Percentiles rank a stretch among this genome's conserved stretches.
Evolutionary conservation across 2,113 vertebrate genomes (phyloP).

Genomic region (Pungitius pungitius): DNA sequence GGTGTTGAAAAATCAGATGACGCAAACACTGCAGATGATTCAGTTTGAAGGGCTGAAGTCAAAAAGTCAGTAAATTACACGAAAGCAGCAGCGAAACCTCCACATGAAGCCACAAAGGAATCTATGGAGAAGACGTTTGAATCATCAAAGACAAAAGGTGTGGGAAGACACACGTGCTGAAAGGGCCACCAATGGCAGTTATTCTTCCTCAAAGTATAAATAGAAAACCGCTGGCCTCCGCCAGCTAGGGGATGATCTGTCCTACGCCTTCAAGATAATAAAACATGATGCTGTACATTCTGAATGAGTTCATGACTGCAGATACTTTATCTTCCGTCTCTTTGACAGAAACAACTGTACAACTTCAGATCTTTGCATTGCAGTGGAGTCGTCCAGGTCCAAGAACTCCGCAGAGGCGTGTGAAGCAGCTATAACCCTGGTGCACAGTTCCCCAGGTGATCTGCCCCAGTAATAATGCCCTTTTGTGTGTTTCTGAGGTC

Average conservation of each 20-base stretch:
- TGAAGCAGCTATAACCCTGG: not conserved
- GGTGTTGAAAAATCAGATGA: conserved; percentile 12
- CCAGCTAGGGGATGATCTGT: not conserved
- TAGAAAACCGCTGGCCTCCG: not conserved
- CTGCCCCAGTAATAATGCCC: not conserved
- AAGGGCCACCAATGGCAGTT: not conserved
- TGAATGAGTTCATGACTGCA: not conserved
- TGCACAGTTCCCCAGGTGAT: conserved; percentile 3
- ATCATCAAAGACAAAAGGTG: not conserved
- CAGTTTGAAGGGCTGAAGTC: conserved; percentile 1
- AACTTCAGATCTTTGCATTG: not conserved
- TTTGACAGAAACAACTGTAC: too few species aligned
- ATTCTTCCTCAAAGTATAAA: not conserved
- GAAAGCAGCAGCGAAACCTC: conserved; percentile 1
- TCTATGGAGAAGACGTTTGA: not conserved
- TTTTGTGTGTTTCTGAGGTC: conserved; percentile 1
- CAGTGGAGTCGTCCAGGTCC: not conserved
- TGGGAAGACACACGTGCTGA: not conserved
- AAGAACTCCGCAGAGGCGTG: not conserved
- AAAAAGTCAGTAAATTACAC: conserved; percentile 10
- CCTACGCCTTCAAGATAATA: too few species aligned
- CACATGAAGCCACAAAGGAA: conserved; percentile 19
- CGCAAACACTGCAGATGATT: conserved; percentile 10
- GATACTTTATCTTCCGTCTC: not conserved
- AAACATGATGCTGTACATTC: not conserved